Evolutionary conservation across 2,888 invertebrate genomes (phyloP).

Genomic region (Geotrupes spiniger): DNA sequence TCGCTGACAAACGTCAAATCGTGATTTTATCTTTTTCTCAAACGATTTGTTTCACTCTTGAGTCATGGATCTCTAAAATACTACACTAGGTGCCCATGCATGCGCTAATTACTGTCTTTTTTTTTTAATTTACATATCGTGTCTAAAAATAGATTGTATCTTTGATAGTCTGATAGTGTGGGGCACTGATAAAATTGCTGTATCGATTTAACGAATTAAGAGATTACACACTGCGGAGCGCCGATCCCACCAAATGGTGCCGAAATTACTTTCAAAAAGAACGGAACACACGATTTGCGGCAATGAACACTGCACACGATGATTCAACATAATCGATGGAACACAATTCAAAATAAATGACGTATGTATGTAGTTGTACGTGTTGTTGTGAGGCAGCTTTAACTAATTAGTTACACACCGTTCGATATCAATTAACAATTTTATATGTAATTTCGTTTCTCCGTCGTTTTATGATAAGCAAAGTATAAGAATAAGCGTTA

Average conservation of each 20-base stretch:
- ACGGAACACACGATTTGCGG: neutral
- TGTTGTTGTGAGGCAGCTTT: too few relatives aligned
- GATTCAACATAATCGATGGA: too few relatives aligned
- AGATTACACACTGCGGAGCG: neutral
- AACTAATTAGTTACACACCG: too few relatives aligned
- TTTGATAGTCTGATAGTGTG: slow-evolving; percentile 4
- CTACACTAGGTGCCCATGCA: too few relatives aligned
- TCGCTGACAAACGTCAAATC: slow-evolving; percentile 1
- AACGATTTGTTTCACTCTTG: neutral
- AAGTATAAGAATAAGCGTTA: too few relatives aligned
- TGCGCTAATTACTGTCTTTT: too few relatives aligned
- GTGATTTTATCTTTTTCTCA: neutral
- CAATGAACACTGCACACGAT: neutral
- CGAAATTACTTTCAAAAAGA: neutral
- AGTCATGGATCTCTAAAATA: too few relatives aligned
- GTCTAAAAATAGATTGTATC: slow-evolving; percentile 1
- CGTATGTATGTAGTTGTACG: too few relatives aligned
- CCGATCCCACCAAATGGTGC: neutral
- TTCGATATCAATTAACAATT: too few relatives aligned
- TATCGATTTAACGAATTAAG: neutral
- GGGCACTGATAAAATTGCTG: neutral
- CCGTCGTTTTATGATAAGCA: too few relatives aligned
- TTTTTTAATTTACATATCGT: neutral
- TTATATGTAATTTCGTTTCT: too few relatives aligned
- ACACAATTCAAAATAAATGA: too few relatives aligned